Evolutionary conservation across 2,888 invertebrate genomes (phyloP).

Genomic region (Ornithoptera priamus): DNA sequence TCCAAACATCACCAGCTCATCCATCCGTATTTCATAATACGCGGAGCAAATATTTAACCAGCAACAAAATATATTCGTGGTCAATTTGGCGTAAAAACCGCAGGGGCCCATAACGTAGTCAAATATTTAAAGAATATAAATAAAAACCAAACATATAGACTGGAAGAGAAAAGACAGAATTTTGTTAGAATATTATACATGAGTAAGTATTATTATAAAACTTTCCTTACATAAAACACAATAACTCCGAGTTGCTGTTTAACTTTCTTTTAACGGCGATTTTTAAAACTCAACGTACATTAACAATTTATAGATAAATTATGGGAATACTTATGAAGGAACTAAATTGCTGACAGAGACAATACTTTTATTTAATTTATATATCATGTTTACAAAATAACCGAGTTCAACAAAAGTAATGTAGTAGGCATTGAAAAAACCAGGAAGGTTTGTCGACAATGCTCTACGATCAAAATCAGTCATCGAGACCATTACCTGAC

Average conservation of each 20-base stretch:
- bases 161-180: background rate
- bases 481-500: too few species aligned
- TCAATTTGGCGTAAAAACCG: constrained; percentile 60
- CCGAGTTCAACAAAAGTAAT: too few species aligned
- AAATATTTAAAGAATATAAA: constrained; percentile 28
- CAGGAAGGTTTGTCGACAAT: too few species aligned
- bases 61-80: constrained; percentile 50
- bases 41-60: constrained; percentile 53
- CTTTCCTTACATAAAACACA: background rate
- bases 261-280: too few species aligned
- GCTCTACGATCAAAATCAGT: too few species aligned
- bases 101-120: constrained; percentile 35
- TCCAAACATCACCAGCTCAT: constrained; percentile 47
- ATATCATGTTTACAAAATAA: too few species aligned
- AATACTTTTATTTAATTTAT: too few species aligned
- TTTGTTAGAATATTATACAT: background rate
- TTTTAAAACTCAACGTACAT: too few species aligned
- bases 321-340: too few species aligned
- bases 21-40: constrained; percentile 55
- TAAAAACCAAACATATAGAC: background rate
- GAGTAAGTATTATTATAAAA: background rate
- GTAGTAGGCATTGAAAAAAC: too few species aligned
- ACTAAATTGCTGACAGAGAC: too few species aligned
- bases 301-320: too few species aligned
- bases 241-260: background rate